A percentile compares a stretch with the other conserved stretches of the same genome.
Evolutionary conservation across 2,888 invertebrate species (phyloP).

Genomic region (Gastracanthus pulcherrimus): DNA sequence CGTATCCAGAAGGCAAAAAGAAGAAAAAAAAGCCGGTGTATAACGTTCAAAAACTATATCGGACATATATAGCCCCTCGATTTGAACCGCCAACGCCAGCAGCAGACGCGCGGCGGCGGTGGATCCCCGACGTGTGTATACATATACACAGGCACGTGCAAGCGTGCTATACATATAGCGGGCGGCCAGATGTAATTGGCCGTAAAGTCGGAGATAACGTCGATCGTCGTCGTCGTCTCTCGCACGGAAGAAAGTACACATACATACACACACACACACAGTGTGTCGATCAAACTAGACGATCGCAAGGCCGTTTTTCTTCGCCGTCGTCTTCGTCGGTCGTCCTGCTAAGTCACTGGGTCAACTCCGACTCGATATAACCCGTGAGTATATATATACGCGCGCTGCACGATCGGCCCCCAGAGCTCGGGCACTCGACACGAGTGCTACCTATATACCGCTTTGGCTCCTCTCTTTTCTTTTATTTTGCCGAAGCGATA

Average conservation of each 20-base stretch:
- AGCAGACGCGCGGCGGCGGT: not conserved
- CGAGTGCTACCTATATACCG: not conserved
- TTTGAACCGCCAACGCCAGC: not conserved
- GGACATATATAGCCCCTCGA: not conserved
- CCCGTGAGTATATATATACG: constrained; percentile 27
- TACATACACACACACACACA: no score
- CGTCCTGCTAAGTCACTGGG: constrained; percentile 38
- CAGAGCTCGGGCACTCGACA: constrained; percentile 23
- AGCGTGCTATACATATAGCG: not conserved
- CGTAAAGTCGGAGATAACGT: constrained; percentile 43
- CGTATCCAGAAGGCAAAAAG: not conserved
- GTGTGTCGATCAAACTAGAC: constrained; percentile 27
- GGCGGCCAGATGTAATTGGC: constrained; percentile 43
- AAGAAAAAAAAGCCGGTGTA: not conserved
- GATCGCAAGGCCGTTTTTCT: constrained; percentile 41
- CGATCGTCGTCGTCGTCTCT: not conserved
- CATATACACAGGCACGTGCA: not conserved
- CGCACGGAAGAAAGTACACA: not conserved
- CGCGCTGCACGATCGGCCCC: not conserved
- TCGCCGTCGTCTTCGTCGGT: not conserved
- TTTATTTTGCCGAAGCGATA: constrained; percentile 2
- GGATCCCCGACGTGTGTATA: not conserved
- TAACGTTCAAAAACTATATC: not conserved
- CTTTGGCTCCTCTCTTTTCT: not conserved
- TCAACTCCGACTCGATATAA: constrained; percentile 38